Evolutionary conservation across 1,140 invertebrate genomes (phyloP), one percentile per base, ranked within the genome.

Genomic region (Holotrichia oblita): DNA sequence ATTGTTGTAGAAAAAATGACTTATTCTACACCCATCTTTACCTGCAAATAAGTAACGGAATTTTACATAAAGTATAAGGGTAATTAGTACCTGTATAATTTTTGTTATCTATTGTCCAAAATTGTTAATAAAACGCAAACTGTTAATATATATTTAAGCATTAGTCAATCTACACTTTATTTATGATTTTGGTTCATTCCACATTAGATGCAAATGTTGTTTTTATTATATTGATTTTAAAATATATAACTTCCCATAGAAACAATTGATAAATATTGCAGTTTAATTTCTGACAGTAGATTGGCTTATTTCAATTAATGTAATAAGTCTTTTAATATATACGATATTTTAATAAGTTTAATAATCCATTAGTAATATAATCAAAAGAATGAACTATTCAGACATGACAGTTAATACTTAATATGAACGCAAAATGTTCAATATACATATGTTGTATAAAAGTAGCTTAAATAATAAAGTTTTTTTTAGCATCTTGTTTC

Each of bases 1-100:
- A 69, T 69, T 69, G 61, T 69, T 69, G 61, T 69, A 69, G 61
- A 69, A 10, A 69, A 69, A 69, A 69, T 69, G 20, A 27, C 20
- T 22, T 69, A 69, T 69, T 69, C 22, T 69, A 69, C 61, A 27
- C 61, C 22, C 17, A 34, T 69, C 22, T 69, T 69, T 69, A 69
- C 22, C 61, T 27, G 22, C 61, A 27, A 69, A 69, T 27, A 69
- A 69, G 14, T 69, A 27, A 69, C 22, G 12, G 61, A 27, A 69
- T 69, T 69, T 34, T 27, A 69, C 61, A 69, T 69, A 27, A 69
- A 69, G 20, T 27, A 27, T 69, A 17, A 69, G 22, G 61, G 22
- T 20, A 61, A 61, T 20, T 20, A 61, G n/a, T 61, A 61, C 17
- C 59, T 61, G 7, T 61, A 61, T 20, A 22, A 61, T 22, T 61